Conservation (phyloP, 2,113 vertebrate species). For the Tenrec ecaudatus region DNA sequence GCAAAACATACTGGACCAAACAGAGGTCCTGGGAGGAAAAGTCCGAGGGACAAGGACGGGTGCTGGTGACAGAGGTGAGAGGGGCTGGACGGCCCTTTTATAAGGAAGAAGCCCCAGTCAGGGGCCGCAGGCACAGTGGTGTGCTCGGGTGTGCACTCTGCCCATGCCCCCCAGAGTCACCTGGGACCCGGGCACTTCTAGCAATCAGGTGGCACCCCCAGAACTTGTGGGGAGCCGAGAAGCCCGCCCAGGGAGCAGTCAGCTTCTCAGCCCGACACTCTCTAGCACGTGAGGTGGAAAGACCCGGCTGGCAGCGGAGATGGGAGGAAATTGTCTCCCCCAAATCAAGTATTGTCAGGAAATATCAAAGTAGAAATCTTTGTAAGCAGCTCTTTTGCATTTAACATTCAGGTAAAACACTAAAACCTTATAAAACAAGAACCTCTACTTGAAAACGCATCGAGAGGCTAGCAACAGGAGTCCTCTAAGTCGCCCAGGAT, state of each 20-base stretch:
- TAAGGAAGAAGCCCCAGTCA: too few species aligned
- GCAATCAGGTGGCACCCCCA: background rate
- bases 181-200: rapidly evolving
- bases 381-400: slow-evolving; percentile 83
- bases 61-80: background rate
- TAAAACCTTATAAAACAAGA: slow-evolving; percentile 75
- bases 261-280: slow-evolving; percentile 20
- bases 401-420: slow-evolving; percentile 80
- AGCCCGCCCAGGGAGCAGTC: background rate
- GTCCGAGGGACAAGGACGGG: slow-evolving; percentile 45
- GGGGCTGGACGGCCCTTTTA: background rate
- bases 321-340: slow-evolving; percentile 72
- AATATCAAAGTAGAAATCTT: slow-evolving; percentile 81
- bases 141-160: background rate
- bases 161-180: background rate
- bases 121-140: background rate
- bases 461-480: slow-evolving; percentile 79
- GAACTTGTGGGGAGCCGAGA: background rate
- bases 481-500: slow-evolving; percentile 90
- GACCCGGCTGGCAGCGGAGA: slow-evolving; percentile 65
- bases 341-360: slow-evolving; percentile 89
- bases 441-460: background rate
- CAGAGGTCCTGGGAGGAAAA: slow-evolving; percentile 54
- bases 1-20: slow-evolving; percentile 73
- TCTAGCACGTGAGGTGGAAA: slow-evolving; percentile 53